Percentiles rank a stretch among this genome's conserved stretches.
Conservation (phyloP, 1,140 invertebrate species). For the Papilio xuthus region DNA sequence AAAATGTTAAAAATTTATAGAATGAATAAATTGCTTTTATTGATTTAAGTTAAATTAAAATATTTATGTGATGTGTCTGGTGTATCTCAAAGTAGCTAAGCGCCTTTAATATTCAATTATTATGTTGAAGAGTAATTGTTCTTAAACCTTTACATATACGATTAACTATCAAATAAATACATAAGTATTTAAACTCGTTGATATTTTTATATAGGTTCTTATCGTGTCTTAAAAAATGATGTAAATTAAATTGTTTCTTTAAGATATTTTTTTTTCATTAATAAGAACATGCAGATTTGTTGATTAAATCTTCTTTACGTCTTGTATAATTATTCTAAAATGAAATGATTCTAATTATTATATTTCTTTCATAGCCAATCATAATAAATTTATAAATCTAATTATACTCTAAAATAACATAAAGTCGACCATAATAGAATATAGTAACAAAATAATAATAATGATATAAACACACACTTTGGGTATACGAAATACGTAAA, state of each 20-base stretch:
- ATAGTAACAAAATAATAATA: constrained; percentile 76
- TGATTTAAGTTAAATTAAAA: neutral
- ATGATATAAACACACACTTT: constrained; percentile 78
- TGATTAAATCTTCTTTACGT: neutral
- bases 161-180: no score
- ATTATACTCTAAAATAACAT: constrained; percentile 54
- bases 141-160: no score
- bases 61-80: neutral
- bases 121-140: no score
- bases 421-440: constrained; percentile 70
- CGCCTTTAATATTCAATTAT: no score
- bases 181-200: no score
- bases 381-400: constrained; percentile 53
- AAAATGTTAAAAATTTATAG: no score
- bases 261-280: neutral
- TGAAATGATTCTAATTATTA: neutral
- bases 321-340: constrained; percentile 3
- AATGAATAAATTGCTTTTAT: no score
- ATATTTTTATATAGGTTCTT: no score
- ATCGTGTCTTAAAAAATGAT: neutral
- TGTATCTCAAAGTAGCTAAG: no score
- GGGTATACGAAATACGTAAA: constrained; percentile 74
- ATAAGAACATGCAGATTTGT: neutral
- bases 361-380: constrained; percentile 52
- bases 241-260: neutral